A percentile compares a stretch with the other conserved stretches of the same genome.
These are phyloP conservation scores for Arge pagana DNA, from an alignment of 2,888 invertebrate genomes.

Conservation along the genomic window DNA sequence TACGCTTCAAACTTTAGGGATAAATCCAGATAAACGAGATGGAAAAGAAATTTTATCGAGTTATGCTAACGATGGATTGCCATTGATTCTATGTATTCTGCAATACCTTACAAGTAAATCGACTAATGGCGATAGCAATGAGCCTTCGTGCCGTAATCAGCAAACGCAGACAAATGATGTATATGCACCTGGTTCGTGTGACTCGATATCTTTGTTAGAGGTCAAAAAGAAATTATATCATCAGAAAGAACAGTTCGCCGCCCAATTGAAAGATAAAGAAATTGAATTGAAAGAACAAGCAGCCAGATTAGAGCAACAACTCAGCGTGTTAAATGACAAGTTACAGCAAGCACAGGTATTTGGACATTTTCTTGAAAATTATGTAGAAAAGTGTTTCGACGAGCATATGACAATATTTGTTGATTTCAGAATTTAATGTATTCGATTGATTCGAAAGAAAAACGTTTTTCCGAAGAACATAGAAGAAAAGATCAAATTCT, in stretches of 20 bases:
- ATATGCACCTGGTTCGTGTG: neutral
- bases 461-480: constrained; percentile 39
- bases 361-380: constrained; percentile 4
- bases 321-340: constrained; percentile 42
- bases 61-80: constrained; percentile 43
- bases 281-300: constrained; percentile 44
- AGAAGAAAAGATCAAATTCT: constrained; percentile 39
- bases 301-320: constrained; percentile 42
- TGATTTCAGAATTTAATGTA: constrained; percentile 43
- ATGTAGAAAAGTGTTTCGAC: neutral
- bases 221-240: constrained; percentile 43
- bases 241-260: constrained; percentile 45
- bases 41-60: constrained; percentile 45
- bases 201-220: constrained; percentile 29
- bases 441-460: constrained; percentile 41
- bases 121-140: constrained; percentile 22
- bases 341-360: constrained; percentile 47
- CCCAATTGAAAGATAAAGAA: constrained; percentile 45
- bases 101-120: constrained; percentile 35
- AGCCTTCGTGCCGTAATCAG: constrained; percentile 18
- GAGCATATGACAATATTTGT: constrained; percentile 1
- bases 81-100: constrained; percentile 49
- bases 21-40: constrained; percentile 40
- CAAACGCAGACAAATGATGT: constrained; percentile 36
- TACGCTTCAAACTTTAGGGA: constrained; percentile 50